These are phyloP conservation scores for Ichneumoninae sp. DNA, from an alignment of 2,888 invertebrate species.

Conservation along the genomic window DNA sequence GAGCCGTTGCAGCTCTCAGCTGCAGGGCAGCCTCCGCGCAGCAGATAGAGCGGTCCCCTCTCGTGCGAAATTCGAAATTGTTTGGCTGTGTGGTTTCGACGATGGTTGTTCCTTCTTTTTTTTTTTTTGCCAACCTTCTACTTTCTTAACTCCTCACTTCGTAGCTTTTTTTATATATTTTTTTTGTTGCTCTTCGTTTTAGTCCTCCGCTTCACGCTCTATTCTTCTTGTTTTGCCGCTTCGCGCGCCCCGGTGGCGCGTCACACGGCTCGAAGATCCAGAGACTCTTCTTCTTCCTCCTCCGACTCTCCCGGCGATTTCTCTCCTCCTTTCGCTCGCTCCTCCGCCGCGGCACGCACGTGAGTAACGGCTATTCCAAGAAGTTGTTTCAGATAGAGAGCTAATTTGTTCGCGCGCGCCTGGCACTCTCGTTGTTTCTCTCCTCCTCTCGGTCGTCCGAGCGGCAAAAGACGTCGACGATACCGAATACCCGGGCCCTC, in stretches of 20 bases:
- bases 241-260: conserved; percentile 56
- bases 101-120: conserved; percentile 63
- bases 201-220: conserved; percentile 52
- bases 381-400: conserved; percentile 83
- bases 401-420: conserved; percentile 82
- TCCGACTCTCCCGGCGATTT: conserved; percentile 43
- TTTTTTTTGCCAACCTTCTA: conserved; percentile 65
- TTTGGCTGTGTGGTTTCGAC: conserved; percentile 58
- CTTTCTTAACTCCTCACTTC: conserved; percentile 64
- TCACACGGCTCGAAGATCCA: conserved; percentile 45
- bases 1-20: conserved; percentile 20
- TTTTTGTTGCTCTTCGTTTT: conserved; percentile 27
- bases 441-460: conserved; percentile 25
- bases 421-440: conserved; percentile 63
- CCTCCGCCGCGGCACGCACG: conserved; percentile 69
- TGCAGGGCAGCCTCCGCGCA: conserved; percentile 2
- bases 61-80: conserved; percentile 77
- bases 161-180: conserved; percentile 26
- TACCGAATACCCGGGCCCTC: conserved; percentile 25
- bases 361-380: conserved; percentile 83
- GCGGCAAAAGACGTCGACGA: conserved; percentile 39
- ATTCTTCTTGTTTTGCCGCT: conserved; percentile 38
- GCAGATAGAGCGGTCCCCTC: conserved; percentile 51
- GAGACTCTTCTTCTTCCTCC: conserved; percentile 33
- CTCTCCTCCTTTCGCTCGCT: conserved; percentile 5